Conservation (phyloP, 2,888 invertebrate species). For the Agrochola litura region DNA sequence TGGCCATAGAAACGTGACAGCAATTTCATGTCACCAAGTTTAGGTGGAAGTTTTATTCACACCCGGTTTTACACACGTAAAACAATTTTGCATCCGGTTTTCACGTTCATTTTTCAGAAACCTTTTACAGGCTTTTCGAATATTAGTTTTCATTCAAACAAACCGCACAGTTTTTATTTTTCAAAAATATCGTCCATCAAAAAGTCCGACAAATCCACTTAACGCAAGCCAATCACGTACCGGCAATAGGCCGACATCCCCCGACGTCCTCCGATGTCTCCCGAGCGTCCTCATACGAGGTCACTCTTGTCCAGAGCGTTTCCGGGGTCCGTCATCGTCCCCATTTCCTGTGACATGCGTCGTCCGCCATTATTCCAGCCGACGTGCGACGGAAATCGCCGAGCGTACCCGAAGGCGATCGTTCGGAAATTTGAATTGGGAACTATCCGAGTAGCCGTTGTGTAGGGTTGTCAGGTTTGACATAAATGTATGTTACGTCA, state of each 20-base stretch:
- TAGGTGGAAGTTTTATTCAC: constrained; percentile 20
- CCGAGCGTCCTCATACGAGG: constrained; percentile 59
- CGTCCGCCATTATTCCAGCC: constrained; percentile 78
- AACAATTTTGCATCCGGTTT: constrained; percentile 35
- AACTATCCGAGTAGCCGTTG: constrained; percentile 59
- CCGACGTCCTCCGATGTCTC: constrained; percentile 48
- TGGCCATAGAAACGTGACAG: neutral
- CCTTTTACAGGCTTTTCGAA: constrained; percentile 37
- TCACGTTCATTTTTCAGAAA: constrained; percentile 40
- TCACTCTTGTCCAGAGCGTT: constrained; percentile 70
- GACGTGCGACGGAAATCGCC: constrained; percentile 80
- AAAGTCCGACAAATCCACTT: constrained; percentile 44
- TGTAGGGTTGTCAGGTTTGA: constrained; percentile 56
- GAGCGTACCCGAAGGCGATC: constrained; percentile 74
- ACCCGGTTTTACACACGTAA: constrained; percentile 22
- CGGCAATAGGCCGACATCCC: constrained; percentile 28
- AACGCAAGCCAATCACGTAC: constrained; percentile 47
- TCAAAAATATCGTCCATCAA: constrained; percentile 29
- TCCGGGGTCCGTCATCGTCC: constrained; percentile 81
- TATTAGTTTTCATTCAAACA: constrained; percentile 40
- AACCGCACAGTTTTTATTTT: constrained; percentile 7
- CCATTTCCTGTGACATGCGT: constrained; percentile 81
- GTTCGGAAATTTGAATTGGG: constrained; percentile 82
- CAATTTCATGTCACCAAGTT: constrained; percentile 5
- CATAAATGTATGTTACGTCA: constrained; percentile 25